phyloP scores from a whole-genome alignment of 2,888 invertebrate genomes.

The Mactromeris polynyma region DNA sequence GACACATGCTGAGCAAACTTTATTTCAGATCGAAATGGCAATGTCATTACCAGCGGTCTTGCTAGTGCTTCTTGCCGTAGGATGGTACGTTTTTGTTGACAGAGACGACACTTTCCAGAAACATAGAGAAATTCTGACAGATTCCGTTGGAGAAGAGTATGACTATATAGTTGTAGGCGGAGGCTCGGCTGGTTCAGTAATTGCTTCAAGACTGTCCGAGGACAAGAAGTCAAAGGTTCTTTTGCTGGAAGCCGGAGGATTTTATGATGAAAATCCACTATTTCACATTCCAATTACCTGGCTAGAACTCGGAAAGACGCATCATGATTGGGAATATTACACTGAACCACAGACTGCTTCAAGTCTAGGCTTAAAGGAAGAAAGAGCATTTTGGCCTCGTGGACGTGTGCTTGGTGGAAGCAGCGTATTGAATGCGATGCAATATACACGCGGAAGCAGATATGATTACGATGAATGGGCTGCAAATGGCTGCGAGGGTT shows the following conservation, averaged over 20 bases:
- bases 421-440: slow-evolving; percentile 28
- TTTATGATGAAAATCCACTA: slow-evolving; percentile 30
- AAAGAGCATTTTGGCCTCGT: slow-evolving; percentile 19
- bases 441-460: slow-evolving; percentile 31
- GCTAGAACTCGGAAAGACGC: slow-evolving; percentile 18
- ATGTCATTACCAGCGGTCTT: background rate
- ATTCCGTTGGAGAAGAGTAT: slow-evolving; percentile 24
- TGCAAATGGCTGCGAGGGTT: slow-evolving; percentile 13
- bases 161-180: slow-evolving; percentile 31
- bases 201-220: slow-evolving; percentile 25
- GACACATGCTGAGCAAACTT: too few species aligned
- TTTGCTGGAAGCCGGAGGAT: slow-evolving; percentile 34
- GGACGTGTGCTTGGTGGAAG: slow-evolving; percentile 31
- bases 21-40: background rate
- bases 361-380: slow-evolving; percentile 9
- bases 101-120: background rate
- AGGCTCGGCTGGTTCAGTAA: slow-evolving; percentile 25
- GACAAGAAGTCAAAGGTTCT: slow-evolving; percentile 17
- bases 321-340: slow-evolving; percentile 34
- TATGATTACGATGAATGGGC: slow-evolving; percentile 37
- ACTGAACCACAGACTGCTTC: slow-evolving; percentile 28
- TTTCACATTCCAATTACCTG: slow-evolving; percentile 22
- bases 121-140: slow-evolving; percentile 8
- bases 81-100: slow-evolving; percentile 12
- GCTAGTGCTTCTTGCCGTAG: background rate